Conservation (phyloP, 2,797 vertebrate genomes). For the Perodicticus potto region DNA sequence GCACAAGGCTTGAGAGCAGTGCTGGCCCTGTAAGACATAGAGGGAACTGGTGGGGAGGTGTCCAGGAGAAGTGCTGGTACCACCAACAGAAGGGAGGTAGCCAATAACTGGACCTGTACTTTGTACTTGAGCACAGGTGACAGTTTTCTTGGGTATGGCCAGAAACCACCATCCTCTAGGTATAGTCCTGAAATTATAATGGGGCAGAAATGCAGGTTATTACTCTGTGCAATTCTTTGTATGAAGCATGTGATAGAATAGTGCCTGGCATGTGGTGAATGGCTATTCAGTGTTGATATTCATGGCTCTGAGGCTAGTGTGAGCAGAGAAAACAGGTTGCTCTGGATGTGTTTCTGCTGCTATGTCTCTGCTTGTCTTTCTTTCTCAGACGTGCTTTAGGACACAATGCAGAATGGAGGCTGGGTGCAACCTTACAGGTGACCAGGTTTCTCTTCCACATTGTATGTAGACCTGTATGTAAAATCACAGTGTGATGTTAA, state of each 20-base stretch:
- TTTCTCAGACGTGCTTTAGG: background rate
- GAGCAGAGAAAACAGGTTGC: background rate
- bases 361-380: fast-evolving
- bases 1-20: background rate
- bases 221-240: background rate
- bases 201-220: background rate
- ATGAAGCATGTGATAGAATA: background rate
- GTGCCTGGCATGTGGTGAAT: fast-evolving
- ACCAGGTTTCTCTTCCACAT: background rate
- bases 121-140: background rate
- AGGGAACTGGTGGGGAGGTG: background rate
- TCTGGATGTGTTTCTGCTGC: background rate
- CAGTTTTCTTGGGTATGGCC: background rate
- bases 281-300: background rate
- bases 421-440: background rate
- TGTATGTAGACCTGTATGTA: background rate
- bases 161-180: background rate
- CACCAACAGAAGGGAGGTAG: background rate
- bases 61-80: background rate
- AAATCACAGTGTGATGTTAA: background rate
- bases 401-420: background rate
- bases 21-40: background rate
- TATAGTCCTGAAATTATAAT: background rate
- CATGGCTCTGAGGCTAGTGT: background rate
- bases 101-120: background rate